Evolutionary conservation across 2,888 invertebrate genomes (phyloP), one percentile per base, ranked within the genome.

Genomic region (Sarcophaga carnaria): DNA sequence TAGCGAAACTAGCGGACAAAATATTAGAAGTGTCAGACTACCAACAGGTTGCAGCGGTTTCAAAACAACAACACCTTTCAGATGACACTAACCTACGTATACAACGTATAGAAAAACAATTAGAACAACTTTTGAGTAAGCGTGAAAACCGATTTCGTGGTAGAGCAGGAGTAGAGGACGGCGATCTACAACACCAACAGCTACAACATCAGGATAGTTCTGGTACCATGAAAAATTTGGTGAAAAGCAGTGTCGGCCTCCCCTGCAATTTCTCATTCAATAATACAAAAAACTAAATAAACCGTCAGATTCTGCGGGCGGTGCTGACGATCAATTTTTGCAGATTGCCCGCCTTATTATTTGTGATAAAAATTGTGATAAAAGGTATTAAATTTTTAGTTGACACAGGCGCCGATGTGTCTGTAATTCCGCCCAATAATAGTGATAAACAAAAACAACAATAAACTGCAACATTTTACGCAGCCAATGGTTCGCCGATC

Each of bases 311-410:
- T 62, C 63, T 37, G n/a, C 74, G 71, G n/a, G 71, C 71, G 47
- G 47, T 47, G 47, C 47, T 71, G 59, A 54, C 71, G 11, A 71
- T 54, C 4, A 59, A 60, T 37, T 60, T 47, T 47, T 75, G 10
- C 69, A 67, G 60, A 69, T 78, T 22, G 83, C 83, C 74, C 83
- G 69, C 59, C 78, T 83, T 63, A 25, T 83, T 47, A 60, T 87
- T 76, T 82, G 80, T 71, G 81, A 83, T 69, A 80, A 81, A 59
- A 83, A 64, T n/a, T n/a, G n/a, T n/a, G n/a, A n/a, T n/a, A n/a
- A n/a, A n/a, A n/a, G n/a, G n/a, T n/a, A n/a, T n/a, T n/a, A n/a
- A n/a, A n/a, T n/a, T n/a, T n/a, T n/a, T n/a, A n/a, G n/a, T n/a
- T n/a, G n/a, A n/a, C n/a, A n/a, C n/a, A n/a, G n/a, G n/a, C n/a